phyloP scores from a whole-genome alignment of 2,888 invertebrate species.

The Onthophagus sagittarius region DNA sequence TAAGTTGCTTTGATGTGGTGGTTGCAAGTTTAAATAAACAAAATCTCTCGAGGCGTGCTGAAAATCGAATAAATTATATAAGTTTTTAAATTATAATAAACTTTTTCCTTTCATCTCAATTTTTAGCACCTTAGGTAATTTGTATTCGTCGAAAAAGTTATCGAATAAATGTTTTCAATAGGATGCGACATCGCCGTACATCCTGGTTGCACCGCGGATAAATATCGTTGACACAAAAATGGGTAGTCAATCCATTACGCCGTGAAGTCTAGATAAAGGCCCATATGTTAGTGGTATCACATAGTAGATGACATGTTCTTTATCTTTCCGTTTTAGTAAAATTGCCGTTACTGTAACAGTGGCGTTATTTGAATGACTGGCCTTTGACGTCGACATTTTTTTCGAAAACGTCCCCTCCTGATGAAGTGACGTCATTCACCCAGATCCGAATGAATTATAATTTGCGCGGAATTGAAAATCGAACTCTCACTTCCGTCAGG shows the following conservation, averaged over 20 bases:
- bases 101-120: too few species aligned
- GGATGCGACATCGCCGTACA: neutral
- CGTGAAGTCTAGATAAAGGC: constrained; percentile 23
- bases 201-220: constrained; percentile 5
- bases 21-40: too few species aligned
- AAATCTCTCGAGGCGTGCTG: too few species aligned
- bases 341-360: constrained; percentile 23
- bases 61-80: too few species aligned
- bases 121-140: neutral
- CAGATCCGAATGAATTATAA: constrained; percentile 1
- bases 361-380: neutral
- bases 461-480: neutral
- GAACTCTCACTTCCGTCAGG: constrained; percentile 21
- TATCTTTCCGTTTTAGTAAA: constrained; percentile 30
- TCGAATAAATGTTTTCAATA: neutral
- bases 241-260: constrained; percentile 14
- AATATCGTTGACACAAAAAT: constrained; percentile 22
- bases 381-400: neutral
- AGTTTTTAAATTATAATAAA: too few species aligned
- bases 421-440: neutral
- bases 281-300: constrained; percentile 31
- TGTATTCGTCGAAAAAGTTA: neutral
- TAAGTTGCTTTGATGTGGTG: too few species aligned
- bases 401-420: neutral
- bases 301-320: constrained; percentile 26